phyloP scores from a whole-genome alignment of 2,113 vertebrate genomes.

The Cyprinodon brontotheroides region DNA sequence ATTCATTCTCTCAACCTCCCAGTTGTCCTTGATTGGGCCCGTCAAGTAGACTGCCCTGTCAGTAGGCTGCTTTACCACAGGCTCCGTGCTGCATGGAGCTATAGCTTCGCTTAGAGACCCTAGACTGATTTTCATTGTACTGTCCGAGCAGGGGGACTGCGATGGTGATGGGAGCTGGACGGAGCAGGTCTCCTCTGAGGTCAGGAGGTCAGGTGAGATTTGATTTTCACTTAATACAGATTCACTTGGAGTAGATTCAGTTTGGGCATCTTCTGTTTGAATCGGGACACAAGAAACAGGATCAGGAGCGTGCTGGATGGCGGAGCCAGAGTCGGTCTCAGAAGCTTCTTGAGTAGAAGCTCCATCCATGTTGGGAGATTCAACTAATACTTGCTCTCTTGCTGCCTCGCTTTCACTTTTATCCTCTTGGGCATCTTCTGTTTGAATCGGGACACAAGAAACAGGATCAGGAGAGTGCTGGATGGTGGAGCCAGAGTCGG shows the following conservation, averaged over 20 bases:
- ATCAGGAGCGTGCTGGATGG: conserved; percentile 9
- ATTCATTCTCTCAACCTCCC: conserved; percentile 43
- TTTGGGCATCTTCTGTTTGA: conserved; percentile 5
- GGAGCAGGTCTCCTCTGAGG: conserved; percentile 7
- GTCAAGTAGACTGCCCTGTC: conserved; percentile 66
- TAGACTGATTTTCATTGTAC: conserved; percentile 36
- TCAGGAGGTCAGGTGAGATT: not conserved
- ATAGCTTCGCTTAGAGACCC: conserved; percentile 42
- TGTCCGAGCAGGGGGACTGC: not conserved
- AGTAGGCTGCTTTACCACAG: conserved; percentile 16
- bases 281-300: not conserved
- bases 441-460: not conserved
- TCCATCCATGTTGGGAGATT: not conserved
- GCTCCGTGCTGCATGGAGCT: not conserved
- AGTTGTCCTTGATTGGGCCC: conserved; percentile 45
- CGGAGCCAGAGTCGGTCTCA: not conserved
- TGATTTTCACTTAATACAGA: not conserved
- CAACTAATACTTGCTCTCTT: not conserved
- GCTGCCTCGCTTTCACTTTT: too few species aligned
- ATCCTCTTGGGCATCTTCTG: not conserved
- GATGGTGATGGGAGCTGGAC: conserved; percentile 8
- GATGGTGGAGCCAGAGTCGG: conserved; percentile 1
- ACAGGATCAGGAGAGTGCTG: conserved; percentile 1
- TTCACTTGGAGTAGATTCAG: conserved; percentile 2
- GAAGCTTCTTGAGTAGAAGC: not conserved